These are phyloP conservation scores for Spongilla lacustris DNA, from an alignment of 37 sponge, comb jelly and placozoan species.

Conservation along the genomic window DNA sequence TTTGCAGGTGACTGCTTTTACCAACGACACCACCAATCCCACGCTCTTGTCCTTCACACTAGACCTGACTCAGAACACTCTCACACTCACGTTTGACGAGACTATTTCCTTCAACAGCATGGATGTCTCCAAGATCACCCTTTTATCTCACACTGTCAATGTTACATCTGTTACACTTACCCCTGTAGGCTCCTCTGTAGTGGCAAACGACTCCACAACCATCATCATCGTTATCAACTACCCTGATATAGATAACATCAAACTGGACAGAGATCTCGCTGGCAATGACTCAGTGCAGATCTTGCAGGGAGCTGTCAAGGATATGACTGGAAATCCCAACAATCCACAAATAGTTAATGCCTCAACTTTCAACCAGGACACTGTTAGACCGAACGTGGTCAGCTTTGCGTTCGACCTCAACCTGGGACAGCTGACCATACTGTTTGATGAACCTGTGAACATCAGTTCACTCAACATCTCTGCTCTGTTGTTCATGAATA, in stretches of 20 bases:
- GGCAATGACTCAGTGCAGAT: conserved; percentile 55
- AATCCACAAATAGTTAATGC: conserved; percentile 51
- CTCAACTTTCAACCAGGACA: conserved; percentile 42
- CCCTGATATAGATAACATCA: conserved; percentile 70
- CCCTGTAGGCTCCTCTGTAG: conserved; percentile 36
- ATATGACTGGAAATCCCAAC: conserved; percentile 64
- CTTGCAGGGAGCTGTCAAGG: conserved; percentile 36
- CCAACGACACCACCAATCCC: conserved; percentile 73
- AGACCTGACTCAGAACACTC: conserved; percentile 71
- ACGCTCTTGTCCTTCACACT: conserved; percentile 55
- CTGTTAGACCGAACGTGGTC: conserved; percentile 51
- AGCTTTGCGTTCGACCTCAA: conserved; percentile 77
- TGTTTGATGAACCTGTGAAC: conserved; percentile 81
- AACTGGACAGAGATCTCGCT: conserved; percentile 76
- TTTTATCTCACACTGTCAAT: conserved; percentile 43
- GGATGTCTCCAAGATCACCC: conserved; percentile 35
- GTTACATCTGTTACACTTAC: conserved; percentile 59
- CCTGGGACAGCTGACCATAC: conserved; percentile 49
- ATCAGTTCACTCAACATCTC: conserved; percentile 49
- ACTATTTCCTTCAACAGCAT: conserved; percentile 60
- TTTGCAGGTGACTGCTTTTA: conserved; percentile 39
- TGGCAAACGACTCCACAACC: conserved; percentile 56
- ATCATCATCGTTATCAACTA: conserved; percentile 45
- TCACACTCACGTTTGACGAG: conserved; percentile 86
- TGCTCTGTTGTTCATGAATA: conserved; percentile 57